A percentile compares a stretch with the other conserved stretches of the same genome.
These are phyloP conservation scores for Oryzias curvinotus DNA, from an alignment of 2,113 vertebrate species.

Conservation along the genomic window DNA sequence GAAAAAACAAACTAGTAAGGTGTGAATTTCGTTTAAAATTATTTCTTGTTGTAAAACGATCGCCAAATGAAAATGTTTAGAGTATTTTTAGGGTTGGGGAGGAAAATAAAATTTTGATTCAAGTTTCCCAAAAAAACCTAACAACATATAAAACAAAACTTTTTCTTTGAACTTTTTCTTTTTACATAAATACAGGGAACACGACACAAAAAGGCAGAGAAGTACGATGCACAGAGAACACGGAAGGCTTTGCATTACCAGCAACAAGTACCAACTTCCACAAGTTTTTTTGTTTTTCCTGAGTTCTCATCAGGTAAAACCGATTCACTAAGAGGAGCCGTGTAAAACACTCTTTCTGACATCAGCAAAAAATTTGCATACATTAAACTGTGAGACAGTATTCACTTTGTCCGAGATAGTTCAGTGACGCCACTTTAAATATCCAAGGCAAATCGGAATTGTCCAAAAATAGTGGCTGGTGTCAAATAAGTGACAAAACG, in stretches of 20 bases:
- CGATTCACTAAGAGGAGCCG: not conserved
- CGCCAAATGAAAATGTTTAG: too few relatives aligned
- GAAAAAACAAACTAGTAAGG: too few relatives aligned
- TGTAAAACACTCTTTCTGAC: not conserved
- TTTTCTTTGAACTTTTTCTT: not conserved
- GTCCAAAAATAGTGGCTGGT: not conserved
- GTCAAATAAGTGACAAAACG: too few relatives aligned
- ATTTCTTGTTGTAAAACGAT: too few relatives aligned
- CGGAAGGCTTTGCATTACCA: not conserved
- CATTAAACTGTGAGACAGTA: constrained; percentile 2
- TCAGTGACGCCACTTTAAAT: not conserved
- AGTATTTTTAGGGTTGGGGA: too few relatives aligned
- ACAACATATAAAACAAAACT: too few relatives aligned
- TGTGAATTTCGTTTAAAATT: too few relatives aligned
- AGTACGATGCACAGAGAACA: not conserved
- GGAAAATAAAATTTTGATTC: too few relatives aligned
- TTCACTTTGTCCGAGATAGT: not conserved
- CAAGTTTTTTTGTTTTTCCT: constrained; percentile 6
- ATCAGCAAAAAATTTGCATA: not conserved
- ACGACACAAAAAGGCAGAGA: not conserved
- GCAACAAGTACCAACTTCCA: constrained; percentile 5
- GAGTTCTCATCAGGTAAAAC: constrained; percentile 15
- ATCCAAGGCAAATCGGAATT: not conserved
- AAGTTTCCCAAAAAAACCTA: too few relatives aligned
- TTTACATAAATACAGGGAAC: not conserved